These are phyloP conservation scores for Phoenicopterus ruber DNA, from an alignment of 2,113 vertebrate genomes.

Conservation along the genomic window DNA sequence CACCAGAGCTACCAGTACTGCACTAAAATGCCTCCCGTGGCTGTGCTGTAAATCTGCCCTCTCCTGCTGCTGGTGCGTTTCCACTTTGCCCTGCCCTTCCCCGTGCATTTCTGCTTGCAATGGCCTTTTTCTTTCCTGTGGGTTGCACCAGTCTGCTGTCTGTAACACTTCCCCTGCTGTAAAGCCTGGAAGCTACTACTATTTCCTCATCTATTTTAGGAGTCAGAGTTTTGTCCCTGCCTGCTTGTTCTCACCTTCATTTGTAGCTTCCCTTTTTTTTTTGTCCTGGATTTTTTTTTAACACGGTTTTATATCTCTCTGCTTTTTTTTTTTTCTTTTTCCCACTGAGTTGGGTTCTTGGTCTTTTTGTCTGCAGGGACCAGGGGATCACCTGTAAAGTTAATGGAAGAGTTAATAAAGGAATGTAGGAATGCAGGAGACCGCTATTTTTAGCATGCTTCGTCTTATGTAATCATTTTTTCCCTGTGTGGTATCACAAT, in stretches of 20 bases:
- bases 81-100: not conserved
- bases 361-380: not conserved
- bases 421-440: slow-evolving; percentile 43
- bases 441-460: slow-evolving; percentile 60
- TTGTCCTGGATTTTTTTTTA: not conserved
- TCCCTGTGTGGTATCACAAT: slow-evolving; percentile 45
- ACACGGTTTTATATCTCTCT: not conserved
- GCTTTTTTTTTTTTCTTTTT: too few relatives aligned
- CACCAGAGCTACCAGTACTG: not conserved
- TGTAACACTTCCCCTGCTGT: not conserved
- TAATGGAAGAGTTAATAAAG: slow-evolving; percentile 64
- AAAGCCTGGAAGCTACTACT: slow-evolving; percentile 45
- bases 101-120: not conserved
- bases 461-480: slow-evolving; percentile 46
- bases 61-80: not conserved
- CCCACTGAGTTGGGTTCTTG: not conserved
- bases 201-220: slow-evolving; percentile 54
- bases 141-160: not conserved
- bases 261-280: not conserved
- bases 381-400: slow-evolving; percentile 11
- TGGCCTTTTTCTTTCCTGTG: not conserved
- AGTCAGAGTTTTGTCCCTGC: slow-evolving; percentile 25
- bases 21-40: not conserved
- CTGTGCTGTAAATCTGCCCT: not conserved
- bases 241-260: slow-evolving; percentile 40